phyloP scores from a whole-genome alignment of 2,797 vertebrate species.

The Enteromius thamalakanensis region DNA sequence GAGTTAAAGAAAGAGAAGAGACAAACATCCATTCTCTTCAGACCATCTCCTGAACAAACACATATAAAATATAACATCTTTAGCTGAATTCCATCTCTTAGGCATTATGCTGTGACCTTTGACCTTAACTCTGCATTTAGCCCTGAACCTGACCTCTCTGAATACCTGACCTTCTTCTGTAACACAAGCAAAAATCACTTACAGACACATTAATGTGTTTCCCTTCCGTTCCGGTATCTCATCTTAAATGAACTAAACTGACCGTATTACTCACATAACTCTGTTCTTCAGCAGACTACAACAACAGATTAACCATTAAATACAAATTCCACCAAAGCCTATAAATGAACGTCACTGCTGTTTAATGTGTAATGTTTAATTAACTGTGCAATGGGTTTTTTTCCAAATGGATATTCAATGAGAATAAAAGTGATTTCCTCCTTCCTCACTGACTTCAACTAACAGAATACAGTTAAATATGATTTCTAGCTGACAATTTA shows the following conservation, averaged over 20 bases:
- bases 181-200: neutral
- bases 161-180: conserved; percentile 38
- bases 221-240: neutral
- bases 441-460: too few species aligned
- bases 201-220: neutral
- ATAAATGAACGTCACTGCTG: too few species aligned
- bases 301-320: too few species aligned
- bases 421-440: neutral
- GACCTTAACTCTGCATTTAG: conserved; percentile 34
- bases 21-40: neutral
- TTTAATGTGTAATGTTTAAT: too few species aligned
- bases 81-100: neutral
- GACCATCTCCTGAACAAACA: neutral
- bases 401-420: neutral
- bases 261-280: neutral
- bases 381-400: too few species aligned
- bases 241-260: neutral
- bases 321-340: too few species aligned
- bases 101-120: conserved; percentile 41
- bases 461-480: neutral
- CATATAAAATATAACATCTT: too few species aligned
- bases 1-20: neutral
- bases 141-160: conserved; percentile 41
- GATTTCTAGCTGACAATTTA: neutral
- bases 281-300: neutral